These are phyloP conservation scores for Hetaerina americana DNA, from an alignment of 1,140 invertebrate genomes.

Conservation along the genomic window DNA sequence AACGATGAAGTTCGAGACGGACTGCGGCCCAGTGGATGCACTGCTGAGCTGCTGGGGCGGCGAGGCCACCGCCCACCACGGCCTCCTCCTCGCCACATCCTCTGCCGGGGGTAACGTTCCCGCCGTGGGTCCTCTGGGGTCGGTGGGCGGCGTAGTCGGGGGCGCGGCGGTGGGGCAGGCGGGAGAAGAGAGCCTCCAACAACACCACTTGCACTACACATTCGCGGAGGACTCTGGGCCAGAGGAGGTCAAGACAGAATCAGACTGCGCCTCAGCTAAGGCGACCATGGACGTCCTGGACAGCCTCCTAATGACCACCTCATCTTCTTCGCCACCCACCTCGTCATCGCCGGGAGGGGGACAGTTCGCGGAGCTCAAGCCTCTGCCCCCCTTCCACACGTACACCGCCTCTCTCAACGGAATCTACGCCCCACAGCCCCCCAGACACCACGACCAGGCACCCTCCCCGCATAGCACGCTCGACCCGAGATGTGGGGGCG, in stretches of 20 bases:
- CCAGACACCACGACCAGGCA: conserved; percentile 60
- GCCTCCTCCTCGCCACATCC: conserved; percentile 31
- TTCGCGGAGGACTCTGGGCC: background rate
- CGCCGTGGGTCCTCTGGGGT: conserved; percentile 6
- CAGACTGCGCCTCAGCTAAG: conserved; percentile 33
- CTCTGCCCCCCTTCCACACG: conserved; percentile 64
- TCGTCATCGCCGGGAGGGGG: conserved; percentile 27
- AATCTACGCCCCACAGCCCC: conserved; percentile 18
- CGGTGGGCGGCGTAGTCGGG: background rate
- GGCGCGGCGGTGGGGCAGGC: background rate
- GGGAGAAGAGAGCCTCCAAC: background rate
- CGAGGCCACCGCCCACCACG: conserved; percentile 24
- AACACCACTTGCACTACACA: background rate
- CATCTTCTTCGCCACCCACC: conserved; percentile 23
- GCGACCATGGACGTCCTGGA: conserved; percentile 45
- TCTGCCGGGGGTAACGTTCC: conserved; percentile 27
- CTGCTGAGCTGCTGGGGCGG: conserved; percentile 27
- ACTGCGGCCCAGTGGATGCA: conserved; percentile 21
- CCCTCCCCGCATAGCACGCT: conserved; percentile 21
- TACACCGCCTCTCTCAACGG: conserved; percentile 46
- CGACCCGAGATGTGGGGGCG: conserved; percentile 1
- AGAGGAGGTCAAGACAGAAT: conserved; percentile 18
- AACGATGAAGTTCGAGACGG: conserved; percentile 8
- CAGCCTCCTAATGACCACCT: conserved; percentile 39
- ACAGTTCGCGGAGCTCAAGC: conserved; percentile 66